Base-by-base conservation (phyloP, 2,888 invertebrate species). In the Anticlea derivata region DNA sequence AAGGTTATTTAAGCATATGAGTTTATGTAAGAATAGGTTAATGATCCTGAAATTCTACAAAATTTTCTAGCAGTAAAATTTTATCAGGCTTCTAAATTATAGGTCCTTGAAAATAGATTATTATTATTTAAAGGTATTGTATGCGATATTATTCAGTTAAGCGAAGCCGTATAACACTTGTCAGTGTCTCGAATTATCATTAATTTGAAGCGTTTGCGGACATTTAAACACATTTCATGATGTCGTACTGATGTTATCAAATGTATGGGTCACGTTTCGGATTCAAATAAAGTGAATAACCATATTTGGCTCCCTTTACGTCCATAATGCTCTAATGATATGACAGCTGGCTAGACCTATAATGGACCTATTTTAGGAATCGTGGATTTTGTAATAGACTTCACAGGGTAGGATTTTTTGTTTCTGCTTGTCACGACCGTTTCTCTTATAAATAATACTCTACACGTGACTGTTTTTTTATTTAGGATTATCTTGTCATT, bases 191-290 rank as follows among this genome's bases (percentile, higher is more conserved):
- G 35, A 34, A 50, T 50, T 38, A 45, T 46, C 50, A 46, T 50
- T 50, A 34, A 49, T 50, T 46, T 43, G 29, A 55, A 44, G 39
- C 26, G 39, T 35, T 48, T 20, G 48, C 34, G 35, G 35, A 53
- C 53, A 43, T 46, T 47, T 30, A 52, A 27, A 39, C 44, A 50
- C 50, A 50, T 53, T 58, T 53, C 48, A 51, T 50, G 47, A 50
- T 49, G 43, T 31, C 29, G 37, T 48, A 41, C 50, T 49, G 61
- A 62, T 62, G 55, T 45, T 62, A 62, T 62, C 61, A 53, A 61
- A 59, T 55, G 51, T 52, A 60, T 47, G 12, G 63, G 68, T 72
- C 74, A 73, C 74, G 73, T 68, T 69, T 62, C 7, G 55, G 56
- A 62, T 70, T 68, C 64, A 67, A 66, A 63, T 65, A 68, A 63